These are phyloP conservation scores for Nebria brevicollis DNA, from an alignment of 2,888 invertebrate genomes.

Conservation along the genomic window DNA sequence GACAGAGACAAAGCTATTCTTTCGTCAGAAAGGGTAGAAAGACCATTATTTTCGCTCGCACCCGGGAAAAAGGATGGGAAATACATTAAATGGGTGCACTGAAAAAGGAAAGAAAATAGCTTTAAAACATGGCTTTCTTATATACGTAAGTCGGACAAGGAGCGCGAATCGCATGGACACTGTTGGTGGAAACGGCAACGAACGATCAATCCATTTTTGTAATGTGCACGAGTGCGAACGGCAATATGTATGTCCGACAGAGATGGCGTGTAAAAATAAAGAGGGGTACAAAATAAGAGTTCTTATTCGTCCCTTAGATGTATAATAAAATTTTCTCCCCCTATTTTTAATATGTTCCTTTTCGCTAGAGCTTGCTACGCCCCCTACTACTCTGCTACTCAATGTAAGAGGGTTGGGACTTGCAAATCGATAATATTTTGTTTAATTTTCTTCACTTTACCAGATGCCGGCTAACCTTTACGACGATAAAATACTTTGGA, in stretches of 20 bases:
- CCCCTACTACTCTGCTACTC: conserved; percentile 16
- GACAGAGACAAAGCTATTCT: conserved; percentile 35
- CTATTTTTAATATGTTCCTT: conserved; percentile 44
- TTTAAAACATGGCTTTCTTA: conserved; percentile 47
- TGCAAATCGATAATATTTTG: conserved; percentile 39
- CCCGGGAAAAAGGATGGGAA: conserved; percentile 39
- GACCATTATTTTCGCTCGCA: conserved; percentile 41
- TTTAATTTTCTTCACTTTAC: conserved; percentile 38
- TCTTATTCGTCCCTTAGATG: conserved; percentile 47
- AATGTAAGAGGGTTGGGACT: conserved; percentile 23
- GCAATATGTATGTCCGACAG: conserved; percentile 23
- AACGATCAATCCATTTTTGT: conserved; percentile 34
- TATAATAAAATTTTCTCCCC: conserved; percentile 46
- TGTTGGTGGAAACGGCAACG: not conserved
- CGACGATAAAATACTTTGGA: conserved; percentile 2
- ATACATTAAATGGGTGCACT: conserved; percentile 41
- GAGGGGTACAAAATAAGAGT: conserved; percentile 46
- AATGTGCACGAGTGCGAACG: conserved; percentile 21
- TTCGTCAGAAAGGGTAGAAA: conserved; percentile 43
- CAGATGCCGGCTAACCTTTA: conserved; percentile 20
- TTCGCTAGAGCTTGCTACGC: not conserved
- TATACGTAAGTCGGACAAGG: conserved; percentile 36
- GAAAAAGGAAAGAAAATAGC: conserved; percentile 47
- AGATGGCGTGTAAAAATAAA: conserved; percentile 35
- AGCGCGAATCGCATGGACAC: not conserved